Evolutionary conservation across 2,888 invertebrate species (phyloP).

Genomic region (Pherbina coryleti): DNA sequence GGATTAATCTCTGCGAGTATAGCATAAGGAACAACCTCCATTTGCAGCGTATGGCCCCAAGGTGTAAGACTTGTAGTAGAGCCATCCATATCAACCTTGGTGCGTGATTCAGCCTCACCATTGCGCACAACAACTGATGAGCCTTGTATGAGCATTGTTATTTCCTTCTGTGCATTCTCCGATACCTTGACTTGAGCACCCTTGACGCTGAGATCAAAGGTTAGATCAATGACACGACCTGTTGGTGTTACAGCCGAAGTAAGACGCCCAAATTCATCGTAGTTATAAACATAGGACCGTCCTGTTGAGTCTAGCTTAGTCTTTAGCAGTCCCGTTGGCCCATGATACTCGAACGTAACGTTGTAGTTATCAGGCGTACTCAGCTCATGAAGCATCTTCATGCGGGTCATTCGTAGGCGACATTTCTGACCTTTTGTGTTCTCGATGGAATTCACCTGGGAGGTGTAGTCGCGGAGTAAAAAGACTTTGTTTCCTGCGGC

Average conservation of each 20-base stretch:
- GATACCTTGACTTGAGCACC: constrained; percentile 89
- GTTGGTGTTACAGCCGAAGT: constrained; percentile 94
- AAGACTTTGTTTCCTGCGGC: constrained; percentile 92
- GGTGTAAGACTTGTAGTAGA: constrained; percentile 85
- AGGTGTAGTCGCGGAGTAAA: constrained; percentile 84
- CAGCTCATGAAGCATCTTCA: constrained; percentile 90
- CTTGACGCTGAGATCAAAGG: constrained; percentile 90
- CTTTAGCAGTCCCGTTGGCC: constrained; percentile 88
- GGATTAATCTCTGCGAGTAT: constrained; percentile 90
- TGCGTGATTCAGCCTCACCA: constrained; percentile 86
- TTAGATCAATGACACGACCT: constrained; percentile 89
- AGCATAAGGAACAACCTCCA: constrained; percentile 92
- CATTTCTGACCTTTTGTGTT: constrained; percentile 95
- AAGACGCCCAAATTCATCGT: constrained; percentile 93
- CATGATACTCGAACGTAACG: constrained; percentile 93
- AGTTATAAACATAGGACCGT: constrained; percentile 92
- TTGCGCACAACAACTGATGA: constrained; percentile 85
- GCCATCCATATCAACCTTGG: constrained; percentile 84
- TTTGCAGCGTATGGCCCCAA: constrained; percentile 89
- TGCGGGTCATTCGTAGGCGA: constrained; percentile 89
- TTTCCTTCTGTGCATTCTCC: constrained; percentile 85
- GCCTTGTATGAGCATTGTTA: constrained; percentile 89
- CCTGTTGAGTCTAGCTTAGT: constrained; percentile 92
- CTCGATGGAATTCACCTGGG: constrained; percentile 93
- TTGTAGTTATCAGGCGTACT: constrained; percentile 95